A percentile compares a stretch with the other conserved stretches of the same genome.
Conservation (phyloP, 2,113 vertebrate species). For the Arizona elegans region DNA sequence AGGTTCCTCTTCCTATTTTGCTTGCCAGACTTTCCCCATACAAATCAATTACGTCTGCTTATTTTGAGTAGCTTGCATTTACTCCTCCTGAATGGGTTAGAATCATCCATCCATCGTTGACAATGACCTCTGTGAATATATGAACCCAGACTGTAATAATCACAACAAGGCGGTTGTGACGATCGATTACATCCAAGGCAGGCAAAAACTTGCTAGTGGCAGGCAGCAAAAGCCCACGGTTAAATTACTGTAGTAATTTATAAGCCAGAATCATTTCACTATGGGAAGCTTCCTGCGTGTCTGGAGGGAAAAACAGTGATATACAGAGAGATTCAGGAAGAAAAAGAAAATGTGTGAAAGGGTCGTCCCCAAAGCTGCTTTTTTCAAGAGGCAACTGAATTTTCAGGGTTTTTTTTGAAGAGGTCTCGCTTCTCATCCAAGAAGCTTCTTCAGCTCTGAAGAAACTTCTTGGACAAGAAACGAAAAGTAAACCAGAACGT, state of each 20-base stretch:
- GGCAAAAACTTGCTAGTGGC: not conserved
- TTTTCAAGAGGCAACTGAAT: too few species aligned
- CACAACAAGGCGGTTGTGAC: not conserved
- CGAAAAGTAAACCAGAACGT: too few species aligned
- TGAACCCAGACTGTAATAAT: not conserved
- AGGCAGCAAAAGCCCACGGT: not conserved
- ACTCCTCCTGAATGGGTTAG: not conserved
- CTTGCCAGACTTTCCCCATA: not conserved
- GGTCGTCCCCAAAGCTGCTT: too few species aligned
- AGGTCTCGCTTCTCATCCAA: too few species aligned
- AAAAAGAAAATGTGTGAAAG: not conserved
- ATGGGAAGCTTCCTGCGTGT: not conserved
- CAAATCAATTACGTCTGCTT: not conserved
- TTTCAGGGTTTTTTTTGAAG: too few species aligned
- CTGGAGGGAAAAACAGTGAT: not conserved
- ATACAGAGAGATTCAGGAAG: not conserved
- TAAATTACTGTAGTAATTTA: not conserved
- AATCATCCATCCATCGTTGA: not conserved
- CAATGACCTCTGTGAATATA: not conserved
- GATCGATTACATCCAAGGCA: not conserved
- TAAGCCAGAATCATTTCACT: not conserved
- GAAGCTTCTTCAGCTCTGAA: too few species aligned
- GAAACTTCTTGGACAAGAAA: too few species aligned
- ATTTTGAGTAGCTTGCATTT: not conserved
- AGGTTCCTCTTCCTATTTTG: not conserved